A percentile compares a stretch with the other conserved stretches of the same genome.
Evolutionary conservation across 2,888 invertebrate species (phyloP).

Genomic region (Cryptus viduatorius): DNA sequence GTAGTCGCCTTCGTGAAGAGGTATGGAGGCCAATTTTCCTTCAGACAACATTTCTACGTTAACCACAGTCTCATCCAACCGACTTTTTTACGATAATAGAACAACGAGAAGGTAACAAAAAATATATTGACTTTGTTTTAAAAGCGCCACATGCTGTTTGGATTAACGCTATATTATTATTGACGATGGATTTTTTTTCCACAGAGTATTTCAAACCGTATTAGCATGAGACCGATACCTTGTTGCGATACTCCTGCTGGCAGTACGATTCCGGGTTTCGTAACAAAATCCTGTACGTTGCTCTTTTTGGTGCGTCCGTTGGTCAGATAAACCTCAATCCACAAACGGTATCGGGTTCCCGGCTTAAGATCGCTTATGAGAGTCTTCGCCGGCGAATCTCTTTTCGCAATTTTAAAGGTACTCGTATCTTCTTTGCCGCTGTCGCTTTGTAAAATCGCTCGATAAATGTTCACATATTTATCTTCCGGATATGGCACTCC

Average conservation of each 20-base stretch:
- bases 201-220: background rate
- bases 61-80: background rate
- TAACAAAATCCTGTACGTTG: slow-evolving; percentile 94
- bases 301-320: slow-evolving; percentile 96
- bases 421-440: slow-evolving; percentile 90
- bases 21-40: slow-evolving; percentile 87
- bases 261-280: slow-evolving; percentile 89
- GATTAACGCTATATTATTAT: too few relatives aligned
- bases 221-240: slow-evolving; percentile 81
- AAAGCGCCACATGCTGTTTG: too few relatives aligned
- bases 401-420: slow-evolving; percentile 91
- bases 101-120: too few relatives aligned
- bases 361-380: slow-evolving; percentile 90
- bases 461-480: slow-evolving; percentile 95
- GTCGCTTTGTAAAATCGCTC: slow-evolving; percentile 93
- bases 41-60: slow-evolving; percentile 62
- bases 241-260: slow-evolving; percentile 86
- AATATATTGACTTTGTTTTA: too few relatives aligned
- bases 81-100: too few relatives aligned
- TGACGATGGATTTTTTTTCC: background rate
- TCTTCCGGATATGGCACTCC: slow-evolving; percentile 96
- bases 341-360: slow-evolving; percentile 93
- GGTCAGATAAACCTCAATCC: slow-evolving; percentile 95
- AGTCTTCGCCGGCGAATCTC: slow-evolving; percentile 89
- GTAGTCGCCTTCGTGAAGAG: slow-evolving; percentile 90